These are phyloP conservation scores for Coryphaenoides rupestris DNA, from an alignment of 2,113 vertebrate genomes.

Conservation along the genomic window DNA sequence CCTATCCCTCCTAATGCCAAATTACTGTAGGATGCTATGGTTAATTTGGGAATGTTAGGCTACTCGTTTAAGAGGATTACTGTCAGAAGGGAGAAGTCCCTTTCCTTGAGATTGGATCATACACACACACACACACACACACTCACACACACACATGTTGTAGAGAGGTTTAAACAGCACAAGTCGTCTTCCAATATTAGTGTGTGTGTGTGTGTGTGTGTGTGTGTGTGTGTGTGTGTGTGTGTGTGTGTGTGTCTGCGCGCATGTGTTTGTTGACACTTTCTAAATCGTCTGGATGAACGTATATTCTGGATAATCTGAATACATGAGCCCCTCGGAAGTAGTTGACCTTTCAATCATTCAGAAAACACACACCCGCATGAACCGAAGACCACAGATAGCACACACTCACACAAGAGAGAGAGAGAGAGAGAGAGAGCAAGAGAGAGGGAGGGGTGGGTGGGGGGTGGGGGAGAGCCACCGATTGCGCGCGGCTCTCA, in stretches of 20 bases:
- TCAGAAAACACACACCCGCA: no score
- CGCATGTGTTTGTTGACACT: neutral
- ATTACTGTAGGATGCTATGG: neutral
- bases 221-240: neutral
- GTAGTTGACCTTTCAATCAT: no score
- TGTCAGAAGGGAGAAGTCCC: conserved; percentile 14
- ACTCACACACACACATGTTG: neutral
- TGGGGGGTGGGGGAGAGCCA: conserved; percentile 40
- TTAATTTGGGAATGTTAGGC: conserved; percentile 19
- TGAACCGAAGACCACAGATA: no score
- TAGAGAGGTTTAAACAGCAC: no score
- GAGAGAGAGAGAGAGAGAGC: neutral
- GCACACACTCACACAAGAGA: no score
- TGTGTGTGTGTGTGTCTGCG: no score
- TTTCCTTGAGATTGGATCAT: conserved; percentile 35
- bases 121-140: conserved; percentile 18
- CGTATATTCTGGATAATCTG: no score
- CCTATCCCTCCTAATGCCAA: neutral
- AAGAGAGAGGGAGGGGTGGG: neutral
- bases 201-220: conserved; percentile 1
- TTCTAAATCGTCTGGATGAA: no score
- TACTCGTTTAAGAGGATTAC: conserved; percentile 32
- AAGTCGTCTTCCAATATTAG: no score
- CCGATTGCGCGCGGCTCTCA: conserved; percentile 46
- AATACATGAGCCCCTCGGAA: no score